Evolutionary conservation across 2,797 vertebrate genomes (phyloP), one percentile per base, ranked within the genome.

Genomic region (Chelon labrosus): DNA sequence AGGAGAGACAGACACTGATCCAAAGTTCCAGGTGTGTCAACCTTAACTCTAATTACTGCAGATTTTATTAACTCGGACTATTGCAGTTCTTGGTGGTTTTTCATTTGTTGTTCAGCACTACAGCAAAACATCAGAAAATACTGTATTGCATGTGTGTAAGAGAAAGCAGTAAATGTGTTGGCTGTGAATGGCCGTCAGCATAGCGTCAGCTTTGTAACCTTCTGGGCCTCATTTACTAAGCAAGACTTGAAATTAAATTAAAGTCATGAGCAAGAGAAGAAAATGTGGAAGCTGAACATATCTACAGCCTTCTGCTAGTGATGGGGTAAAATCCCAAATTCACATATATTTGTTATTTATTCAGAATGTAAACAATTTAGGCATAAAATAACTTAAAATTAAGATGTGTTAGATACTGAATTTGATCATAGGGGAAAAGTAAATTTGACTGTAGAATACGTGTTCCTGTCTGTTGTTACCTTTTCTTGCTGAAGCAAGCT

Each of bases 11-110:
- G 98, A 99, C 81, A 96, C 96, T 0, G 96, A 99, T 75, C 97
- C 97, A 16, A 95, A 96, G 55, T 99, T 99, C 94, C 98, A 99
- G 97, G 98, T 99, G 12, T 38, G 66, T 64, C n/a, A n/a, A 47
- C 47, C 9, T 27, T 7, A 25, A 53, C 13, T 41, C 20, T 16
- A 7, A 50, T 41, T 22, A 12, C 17, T 56, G 44, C 44, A n/a
- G 7, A 3, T 57, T 25, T 13, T 7, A 5, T 17, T 31, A 3
- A n/a, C 39, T 66, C 10, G 6, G 2, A 3, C 37, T 22, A 22
- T 22, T 14, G 11, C 9, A 41, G 10, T 4, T 56, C 16, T 27
- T 31, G 0, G 10, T 13, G 3, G 13, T 41, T 4, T 41, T 13
- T 12, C 11, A 12, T 41, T 41, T 41, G 13, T 2, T 12, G 39